Evolutionary conservation across 2,113 vertebrate species (phyloP), one percentile per base, ranked within the genome.

Genomic region (Brachionichthys hirsutus): DNA sequence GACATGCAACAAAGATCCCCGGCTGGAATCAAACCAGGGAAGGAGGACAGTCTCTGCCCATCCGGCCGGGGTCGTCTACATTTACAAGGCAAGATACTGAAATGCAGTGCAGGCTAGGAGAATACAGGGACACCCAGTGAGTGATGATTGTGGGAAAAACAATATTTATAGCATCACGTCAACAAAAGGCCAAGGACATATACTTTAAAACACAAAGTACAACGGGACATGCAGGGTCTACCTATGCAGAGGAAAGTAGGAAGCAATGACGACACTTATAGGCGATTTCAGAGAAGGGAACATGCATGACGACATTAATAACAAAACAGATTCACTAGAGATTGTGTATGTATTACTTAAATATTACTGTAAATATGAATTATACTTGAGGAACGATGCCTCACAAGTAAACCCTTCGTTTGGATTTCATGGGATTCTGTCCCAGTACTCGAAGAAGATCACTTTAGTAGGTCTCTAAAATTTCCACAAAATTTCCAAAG

Each of bases 211-310:
- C 11, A 54, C 24, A 45, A 38, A 13, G 17, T 0, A 38, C 57
- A 36, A 62, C n/a, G 11, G 15, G 18, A 50, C 64, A 54, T 47
- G 57, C 48, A 54, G 9, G 4, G 19, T 57, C 17, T 42, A 67
- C 40, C 41, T 71, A 75, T 80, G 80, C 80, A 79, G 55, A 77
- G 12, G 41, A 60, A 60, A 78, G 20, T 0, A 24, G 22, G 45
- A 47, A 42, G 56, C 1, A 13, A 60, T 5, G 14, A 51, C 0
- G 9, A 52, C 3, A 12, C 18, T 40, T 3, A 41, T 19, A 68
- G 40, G 9, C 12, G 20, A 14, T 42, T 59, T 59, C 9, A 40
- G 8, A 70, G 68, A 6, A 6, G 20, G 49, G 19, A 65, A 44
- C 80, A 85, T 76, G 69, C 71, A 71, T 1, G 41, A 54, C 50